phyloP scores from a whole-genome alignment of 2,888 invertebrate species.

The Cartodere bifasciata region DNA sequence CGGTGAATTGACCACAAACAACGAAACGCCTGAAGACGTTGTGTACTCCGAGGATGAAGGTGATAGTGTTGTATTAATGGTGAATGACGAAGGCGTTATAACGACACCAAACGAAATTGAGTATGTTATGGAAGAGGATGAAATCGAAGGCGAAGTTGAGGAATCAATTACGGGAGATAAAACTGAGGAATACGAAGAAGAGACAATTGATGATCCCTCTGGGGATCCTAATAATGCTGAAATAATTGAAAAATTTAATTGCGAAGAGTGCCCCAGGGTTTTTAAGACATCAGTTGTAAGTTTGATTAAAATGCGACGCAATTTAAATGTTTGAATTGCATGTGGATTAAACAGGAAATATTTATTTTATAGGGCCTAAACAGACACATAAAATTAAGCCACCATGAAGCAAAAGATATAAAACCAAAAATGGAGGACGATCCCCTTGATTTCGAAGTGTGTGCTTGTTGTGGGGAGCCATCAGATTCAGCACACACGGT shows the following conservation, averaged over 20 bases:
- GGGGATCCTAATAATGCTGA: conserved; percentile 1
- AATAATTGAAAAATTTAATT: conserved; percentile 19
- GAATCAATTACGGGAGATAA: conserved; percentile 13
- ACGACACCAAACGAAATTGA: conserved; percentile 4
- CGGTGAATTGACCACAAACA: too few relatives aligned
- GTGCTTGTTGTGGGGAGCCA: conserved; percentile 47
- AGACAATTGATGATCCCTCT: not conserved
- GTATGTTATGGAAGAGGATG: conserved; percentile 7
- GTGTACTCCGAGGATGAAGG: conserved; percentile 11
- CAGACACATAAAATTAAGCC: conserved; percentile 25
- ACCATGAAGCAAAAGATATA: conserved; percentile 5
- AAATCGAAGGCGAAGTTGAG: conserved; percentile 11
- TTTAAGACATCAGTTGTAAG: conserved; percentile 29
- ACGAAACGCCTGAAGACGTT: conserved; percentile 9
- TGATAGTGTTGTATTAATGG: too few relatives aligned
- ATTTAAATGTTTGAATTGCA: not conserved
- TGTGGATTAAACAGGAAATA: conserved; percentile 3
- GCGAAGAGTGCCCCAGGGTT: conserved; percentile 25
- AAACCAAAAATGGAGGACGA: conserved; percentile 23
- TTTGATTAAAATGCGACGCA: too few relatives aligned
- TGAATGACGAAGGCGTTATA: not conserved
- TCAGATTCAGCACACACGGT: conserved; percentile 41
- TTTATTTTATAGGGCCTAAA: conserved; percentile 28
- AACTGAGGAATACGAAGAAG: conserved; percentile 12
- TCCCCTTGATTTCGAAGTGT: conserved; percentile 34